These are phyloP conservation scores for Saccostrea glomerata DNA, from an alignment of 1,140 invertebrate genomes.

Conservation along the genomic window DNA sequence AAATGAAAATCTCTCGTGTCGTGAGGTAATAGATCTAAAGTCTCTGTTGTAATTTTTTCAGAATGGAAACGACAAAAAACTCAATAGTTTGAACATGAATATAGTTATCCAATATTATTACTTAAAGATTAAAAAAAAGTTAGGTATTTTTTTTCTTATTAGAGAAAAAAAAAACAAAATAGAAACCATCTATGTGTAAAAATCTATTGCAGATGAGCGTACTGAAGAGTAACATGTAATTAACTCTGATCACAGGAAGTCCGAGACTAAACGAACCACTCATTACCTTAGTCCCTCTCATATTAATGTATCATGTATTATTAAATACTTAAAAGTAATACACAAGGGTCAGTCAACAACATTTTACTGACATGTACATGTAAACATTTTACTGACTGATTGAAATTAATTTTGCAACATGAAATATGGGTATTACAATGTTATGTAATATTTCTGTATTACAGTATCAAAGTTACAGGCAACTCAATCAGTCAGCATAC, in stretches of 20 bases:
- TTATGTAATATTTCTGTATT: background rate
- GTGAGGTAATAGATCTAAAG: no score
- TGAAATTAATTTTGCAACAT: slow-evolving; percentile 9
- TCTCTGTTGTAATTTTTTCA: no score
- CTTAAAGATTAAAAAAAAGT: no score
- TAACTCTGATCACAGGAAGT: background rate
- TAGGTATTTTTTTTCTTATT: no score
- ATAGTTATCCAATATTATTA: no score
- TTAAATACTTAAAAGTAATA: background rate
- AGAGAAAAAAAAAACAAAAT: no score
- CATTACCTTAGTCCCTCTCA: background rate
- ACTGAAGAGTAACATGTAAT: background rate
- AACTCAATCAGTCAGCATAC: slow-evolving; percentile 4
- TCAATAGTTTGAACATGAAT: no score
- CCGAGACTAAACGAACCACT: background rate
- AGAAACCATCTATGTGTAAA: no score
- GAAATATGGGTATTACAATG: background rate
- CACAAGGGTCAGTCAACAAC: background rate
- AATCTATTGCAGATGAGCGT: no score
- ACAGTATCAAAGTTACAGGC: slow-evolving; percentile 7
- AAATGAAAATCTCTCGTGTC: no score
- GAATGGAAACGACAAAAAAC: no score
- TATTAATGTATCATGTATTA: slow-evolving; percentile 23
- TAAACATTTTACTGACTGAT: slow-evolving; percentile 9
- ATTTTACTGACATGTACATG: background rate